Evolutionary conservation across 2,797 vertebrate genomes (phyloP).

Genomic region (Chelon auratus): DNA sequence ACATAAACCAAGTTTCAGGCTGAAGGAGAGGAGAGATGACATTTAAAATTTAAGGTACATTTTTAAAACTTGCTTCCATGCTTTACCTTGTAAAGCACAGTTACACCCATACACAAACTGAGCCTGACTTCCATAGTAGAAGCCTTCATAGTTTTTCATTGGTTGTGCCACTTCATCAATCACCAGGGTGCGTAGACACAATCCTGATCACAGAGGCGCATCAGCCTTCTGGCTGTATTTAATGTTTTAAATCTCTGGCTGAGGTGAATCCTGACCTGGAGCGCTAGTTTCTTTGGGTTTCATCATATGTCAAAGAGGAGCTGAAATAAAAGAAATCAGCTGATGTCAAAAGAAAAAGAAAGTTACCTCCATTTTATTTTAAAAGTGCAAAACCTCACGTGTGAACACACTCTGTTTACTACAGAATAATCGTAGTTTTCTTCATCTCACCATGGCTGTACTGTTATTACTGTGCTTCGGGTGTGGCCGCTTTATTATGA

Average conservation of each 20-base stretch:
- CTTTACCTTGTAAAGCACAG: not conserved
- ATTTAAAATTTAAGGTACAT: conserved; percentile 3
- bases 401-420: conserved; percentile 19
- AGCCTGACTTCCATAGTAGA: conserved; percentile 17
- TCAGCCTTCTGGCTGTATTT: conserved; percentile 18
- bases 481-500: conserved; percentile 19
- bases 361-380: not conserved
- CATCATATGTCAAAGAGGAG: conserved; percentile 4
- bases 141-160: conserved; percentile 8
- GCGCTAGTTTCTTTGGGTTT: conserved; percentile 16
- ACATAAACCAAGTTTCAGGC: not conserved
- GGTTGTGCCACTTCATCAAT: conserved; percentile 25
- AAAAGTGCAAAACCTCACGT: not conserved
- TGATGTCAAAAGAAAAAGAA: not conserved
- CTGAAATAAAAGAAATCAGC: conserved; percentile 8
- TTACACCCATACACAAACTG: conserved; percentile 1
- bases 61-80: not conserved
- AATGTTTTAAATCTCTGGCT: conserved; percentile 31
- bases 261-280: conserved; percentile 24
- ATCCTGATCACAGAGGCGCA: conserved; percentile 21
- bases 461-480: conserved; percentile 32
- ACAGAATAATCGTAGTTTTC: conserved; percentile 1
- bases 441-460: not conserved
- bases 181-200: conserved; percentile 7
- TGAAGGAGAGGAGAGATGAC: too few species aligned